phyloP scores from a whole-genome alignment of 2,797 vertebrate genomes.

The Microctenopoma steveboyesi region DNA sequence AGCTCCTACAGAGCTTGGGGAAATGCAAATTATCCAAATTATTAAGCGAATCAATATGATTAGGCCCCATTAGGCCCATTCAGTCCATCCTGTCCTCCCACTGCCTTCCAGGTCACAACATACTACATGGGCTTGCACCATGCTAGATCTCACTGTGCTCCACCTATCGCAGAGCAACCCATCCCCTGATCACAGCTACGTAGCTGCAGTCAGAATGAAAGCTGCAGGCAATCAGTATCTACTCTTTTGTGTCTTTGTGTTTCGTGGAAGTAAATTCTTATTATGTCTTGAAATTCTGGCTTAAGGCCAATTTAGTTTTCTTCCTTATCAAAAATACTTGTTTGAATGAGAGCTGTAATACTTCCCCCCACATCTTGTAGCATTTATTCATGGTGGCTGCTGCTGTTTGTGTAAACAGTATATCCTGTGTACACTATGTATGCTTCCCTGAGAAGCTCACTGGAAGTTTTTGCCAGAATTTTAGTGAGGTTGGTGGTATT shows the following conservation, averaged over 20 bases:
- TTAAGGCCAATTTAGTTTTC: neutral
- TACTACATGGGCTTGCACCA: conserved; percentile 6
- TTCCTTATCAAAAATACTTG: neutral
- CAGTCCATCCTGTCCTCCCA: conserved; percentile 9
- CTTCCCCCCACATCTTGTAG: conserved; percentile 10
- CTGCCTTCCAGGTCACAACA: conserved; percentile 8
- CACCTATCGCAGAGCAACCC: conserved; percentile 5
- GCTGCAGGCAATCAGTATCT: conserved; percentile 2
- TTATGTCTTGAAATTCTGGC: neutral
- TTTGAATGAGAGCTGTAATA: conserved; percentile 2
- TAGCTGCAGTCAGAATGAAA: conserved; percentile 16
- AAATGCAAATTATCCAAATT: neutral
- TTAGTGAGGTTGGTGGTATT: neutral
- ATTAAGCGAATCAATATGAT: conserved; percentile 20
- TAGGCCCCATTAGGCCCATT: neutral
- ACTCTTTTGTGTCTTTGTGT: conserved; percentile 3
- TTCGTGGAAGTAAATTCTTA: neutral
- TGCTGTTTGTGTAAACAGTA: neutral
- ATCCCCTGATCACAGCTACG: neutral
- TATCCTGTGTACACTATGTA: neutral
- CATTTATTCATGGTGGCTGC: neutral
- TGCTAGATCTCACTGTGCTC: conserved; percentile 19
- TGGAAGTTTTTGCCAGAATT: neutral
- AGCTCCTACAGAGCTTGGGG: too few species aligned
- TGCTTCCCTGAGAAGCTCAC: too few species aligned